A percentile compares a stretch with the other conserved stretches of the same genome.
Conservation (phyloP, 2,113 vertebrate species). For the Marmota flaviventris region DNA sequence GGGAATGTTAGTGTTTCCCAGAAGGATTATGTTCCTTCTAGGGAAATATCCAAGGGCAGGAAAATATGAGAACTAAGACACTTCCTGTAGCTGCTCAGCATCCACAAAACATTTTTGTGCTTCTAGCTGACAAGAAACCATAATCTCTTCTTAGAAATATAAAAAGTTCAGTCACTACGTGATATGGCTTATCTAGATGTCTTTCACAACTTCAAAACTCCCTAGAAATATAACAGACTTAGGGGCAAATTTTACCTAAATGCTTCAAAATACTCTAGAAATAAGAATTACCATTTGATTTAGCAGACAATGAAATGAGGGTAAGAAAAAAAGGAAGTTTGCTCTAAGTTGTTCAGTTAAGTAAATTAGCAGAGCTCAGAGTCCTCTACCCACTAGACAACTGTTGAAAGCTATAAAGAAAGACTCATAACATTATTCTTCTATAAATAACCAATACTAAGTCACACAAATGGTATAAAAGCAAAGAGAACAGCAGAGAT, state of each 20-base stretch:
- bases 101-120: slow-evolving; percentile 50
- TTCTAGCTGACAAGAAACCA: slow-evolving; percentile 57
- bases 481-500: slow-evolving; percentile 43
- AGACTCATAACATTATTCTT: slow-evolving; percentile 41
- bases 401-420: not conserved
- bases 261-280: slow-evolving; percentile 44
- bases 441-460: slow-evolving; percentile 42
- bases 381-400: not conserved
- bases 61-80: slow-evolving; percentile 49
- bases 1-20: slow-evolving; percentile 56
- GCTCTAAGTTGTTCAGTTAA: not conserved
- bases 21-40: slow-evolving; percentile 64
- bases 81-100: slow-evolving; percentile 25
- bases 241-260: slow-evolving; percentile 57
- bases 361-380: not conserved
- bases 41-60: slow-evolving; percentile 7
- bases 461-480: not conserved
- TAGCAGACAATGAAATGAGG: slow-evolving; percentile 54
- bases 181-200: slow-evolving; percentile 39
- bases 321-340: slow-evolving; percentile 40
- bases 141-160: slow-evolving; percentile 60
- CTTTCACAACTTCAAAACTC: slow-evolving; percentile 51
- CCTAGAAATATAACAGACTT: slow-evolving; percentile 45
- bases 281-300: slow-evolving; percentile 46
- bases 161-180: slow-evolving; percentile 45